phyloP scores from a whole-genome alignment of 2,113 vertebrate genomes.

The Oceanites oceanicus region DNA sequence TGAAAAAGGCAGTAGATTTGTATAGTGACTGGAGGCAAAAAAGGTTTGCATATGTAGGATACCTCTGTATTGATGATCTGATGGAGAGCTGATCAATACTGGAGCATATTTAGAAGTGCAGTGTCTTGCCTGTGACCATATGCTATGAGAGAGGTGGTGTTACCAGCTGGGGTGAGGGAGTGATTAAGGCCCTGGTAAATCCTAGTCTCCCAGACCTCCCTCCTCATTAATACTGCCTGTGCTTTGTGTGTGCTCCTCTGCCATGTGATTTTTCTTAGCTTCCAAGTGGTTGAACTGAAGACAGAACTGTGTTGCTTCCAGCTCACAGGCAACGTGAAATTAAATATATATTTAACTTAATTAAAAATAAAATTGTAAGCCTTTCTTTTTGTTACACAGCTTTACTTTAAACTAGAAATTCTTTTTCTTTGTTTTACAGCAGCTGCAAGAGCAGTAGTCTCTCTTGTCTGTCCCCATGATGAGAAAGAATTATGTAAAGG shows the following conservation, averaged over 20 bases:
- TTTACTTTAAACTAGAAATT: background rate
- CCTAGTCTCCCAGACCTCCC: background rate
- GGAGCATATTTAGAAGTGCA: background rate
- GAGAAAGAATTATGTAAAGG: background rate
- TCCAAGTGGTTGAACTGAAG: background rate
- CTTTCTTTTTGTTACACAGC: background rate
- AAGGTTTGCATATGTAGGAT: background rate
- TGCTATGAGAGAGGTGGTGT: background rate
- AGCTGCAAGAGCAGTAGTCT: background rate
- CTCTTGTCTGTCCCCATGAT: accelerated
- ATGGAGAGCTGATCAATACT: background rate
- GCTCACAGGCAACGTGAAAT: background rate
- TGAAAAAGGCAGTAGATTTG: background rate
- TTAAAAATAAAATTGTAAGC: background rate
- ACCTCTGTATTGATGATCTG: background rate
- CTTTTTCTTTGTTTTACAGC: background rate
- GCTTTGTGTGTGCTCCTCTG: background rate
- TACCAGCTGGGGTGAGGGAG: background rate
- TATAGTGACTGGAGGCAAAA: accelerated
- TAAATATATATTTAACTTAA: background rate
- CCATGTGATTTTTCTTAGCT: background rate
- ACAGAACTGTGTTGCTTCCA: background rate
- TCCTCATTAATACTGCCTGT: background rate
- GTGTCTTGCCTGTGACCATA: background rate
- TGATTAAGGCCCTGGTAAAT: background rate